Conservation (phyloP, 2,797 vertebrate genomes). For the Mormyrops boulengeri region DNA sequence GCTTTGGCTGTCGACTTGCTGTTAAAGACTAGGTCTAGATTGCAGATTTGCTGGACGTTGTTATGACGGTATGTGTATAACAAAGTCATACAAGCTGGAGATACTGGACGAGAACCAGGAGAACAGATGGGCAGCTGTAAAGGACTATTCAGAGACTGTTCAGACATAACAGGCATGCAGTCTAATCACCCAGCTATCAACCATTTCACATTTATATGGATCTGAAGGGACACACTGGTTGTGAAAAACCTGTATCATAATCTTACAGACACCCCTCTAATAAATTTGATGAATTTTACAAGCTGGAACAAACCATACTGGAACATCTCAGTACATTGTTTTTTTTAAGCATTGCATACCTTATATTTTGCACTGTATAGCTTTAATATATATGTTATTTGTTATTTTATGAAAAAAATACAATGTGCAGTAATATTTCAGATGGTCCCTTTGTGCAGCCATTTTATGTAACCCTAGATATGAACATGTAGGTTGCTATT, state of each 20-base stretch:
- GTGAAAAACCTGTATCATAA: background rate
- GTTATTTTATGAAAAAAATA: background rate
- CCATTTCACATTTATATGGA: background rate
- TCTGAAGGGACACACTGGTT: background rate
- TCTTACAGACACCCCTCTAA: background rate
- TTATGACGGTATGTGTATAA: background rate
- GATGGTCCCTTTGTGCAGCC: background rate
- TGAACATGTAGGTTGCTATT: background rate
- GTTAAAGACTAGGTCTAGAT: background rate
- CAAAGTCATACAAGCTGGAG: background rate
- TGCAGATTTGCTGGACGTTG: background rate
- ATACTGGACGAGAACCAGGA: background rate
- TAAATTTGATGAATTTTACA: background rate
- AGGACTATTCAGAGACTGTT: slow-evolving; percentile 5
- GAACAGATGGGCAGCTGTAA: slow-evolving; percentile 14
- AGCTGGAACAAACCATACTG: background rate
- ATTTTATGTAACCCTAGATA: background rate
- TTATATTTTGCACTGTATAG: background rate
- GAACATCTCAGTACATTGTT: background rate
- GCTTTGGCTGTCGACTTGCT: background rate
- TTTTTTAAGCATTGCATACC: background rate
- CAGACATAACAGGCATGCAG: slow-evolving; percentile 3
- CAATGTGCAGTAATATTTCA: background rate
- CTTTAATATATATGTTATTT: background rate
- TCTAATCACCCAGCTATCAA: background rate